A percentile compares a stretch with the other conserved stretches of the same genome.
These are phyloP conservation scores for Ceratoteleas bidentatus DNA, from an alignment of 1,140 invertebrate species.

Conservation along the genomic window DNA sequence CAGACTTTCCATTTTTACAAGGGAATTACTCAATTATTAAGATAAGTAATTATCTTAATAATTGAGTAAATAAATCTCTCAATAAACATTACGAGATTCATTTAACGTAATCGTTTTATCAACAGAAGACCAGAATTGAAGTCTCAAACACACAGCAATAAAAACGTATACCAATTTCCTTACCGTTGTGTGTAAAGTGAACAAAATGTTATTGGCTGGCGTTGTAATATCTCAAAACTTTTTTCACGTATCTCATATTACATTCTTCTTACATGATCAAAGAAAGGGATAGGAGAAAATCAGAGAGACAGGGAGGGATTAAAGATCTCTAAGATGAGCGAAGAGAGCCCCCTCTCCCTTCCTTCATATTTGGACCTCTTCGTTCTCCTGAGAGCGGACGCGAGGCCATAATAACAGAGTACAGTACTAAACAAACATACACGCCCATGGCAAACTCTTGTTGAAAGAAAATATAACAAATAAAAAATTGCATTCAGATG, in stretches of 20 bases:
- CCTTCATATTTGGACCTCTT: conserved; percentile 71
- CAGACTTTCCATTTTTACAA: too few relatives aligned
- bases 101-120: too few relatives aligned
- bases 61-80: too few relatives aligned
- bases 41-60: too few relatives aligned
- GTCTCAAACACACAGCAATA: conserved; percentile 51
- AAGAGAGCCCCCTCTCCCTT: conserved; percentile 52
- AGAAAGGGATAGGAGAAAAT: conserved; percentile 42
- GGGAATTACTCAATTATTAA: too few relatives aligned
- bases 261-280: conserved; percentile 30
- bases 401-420: conserved; percentile 79
- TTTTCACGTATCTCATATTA: conserved; percentile 18
- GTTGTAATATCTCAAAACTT: conserved; percentile 51
- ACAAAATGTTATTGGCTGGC: conserved; percentile 35
- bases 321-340: conserved; percentile 55
- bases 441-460: conserved; percentile 79
- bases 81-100: too few relatives aligned
- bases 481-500: conserved; percentile 57
- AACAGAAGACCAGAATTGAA: background rate
- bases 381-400: conserved; percentile 68
- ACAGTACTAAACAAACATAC: conserved; percentile 81
- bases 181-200: conserved; percentile 30
- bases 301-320: conserved; percentile 40
- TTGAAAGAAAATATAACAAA: conserved; percentile 75
- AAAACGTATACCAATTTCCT: conserved; percentile 60